Percentiles rank a stretch among this genome's conserved stretches.
phyloP scores from a whole-genome alignment of 2,113 vertebrate species.

The Megalops atlanticus region DNA sequence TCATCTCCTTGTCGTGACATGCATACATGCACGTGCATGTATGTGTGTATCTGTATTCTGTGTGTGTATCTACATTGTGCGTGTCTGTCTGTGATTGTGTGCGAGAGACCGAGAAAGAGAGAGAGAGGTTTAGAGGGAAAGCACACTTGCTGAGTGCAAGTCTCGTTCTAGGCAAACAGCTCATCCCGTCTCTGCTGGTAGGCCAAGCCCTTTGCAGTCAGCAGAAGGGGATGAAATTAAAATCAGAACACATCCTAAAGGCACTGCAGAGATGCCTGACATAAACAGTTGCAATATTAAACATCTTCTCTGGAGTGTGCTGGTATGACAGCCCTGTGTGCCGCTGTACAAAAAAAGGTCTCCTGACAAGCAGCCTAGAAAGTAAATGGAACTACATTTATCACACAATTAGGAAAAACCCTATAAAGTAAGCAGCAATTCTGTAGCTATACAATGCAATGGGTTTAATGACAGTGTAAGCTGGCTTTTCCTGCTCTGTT shows the following conservation, averaged over 20 bases:
- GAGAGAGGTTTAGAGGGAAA: background rate
- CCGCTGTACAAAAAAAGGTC: background rate
- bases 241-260: background rate
- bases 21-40: too few species aligned
- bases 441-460: background rate
- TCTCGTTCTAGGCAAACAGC: background rate
- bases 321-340: background rate
- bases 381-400: slow-evolving; percentile 4
- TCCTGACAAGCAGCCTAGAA: background rate
- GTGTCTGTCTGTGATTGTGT: too few species aligned
- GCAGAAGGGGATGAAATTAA: background rate
- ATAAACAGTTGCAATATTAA: background rate
- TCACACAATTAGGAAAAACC: slow-evolving; percentile 11
- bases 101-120: background rate
- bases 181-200: background rate
- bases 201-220: background rate
- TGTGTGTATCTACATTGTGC: too few species aligned
- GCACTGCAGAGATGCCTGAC: background rate
- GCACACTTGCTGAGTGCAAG: background rate
- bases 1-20: too few species aligned
- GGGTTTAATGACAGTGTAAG: background rate
- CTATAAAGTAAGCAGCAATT: slow-evolving; percentile 18
- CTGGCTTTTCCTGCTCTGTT: slow-evolving; percentile 1
- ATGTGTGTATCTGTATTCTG: too few species aligned
- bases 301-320: background rate